phyloP scores from a whole-genome alignment of 2,888 invertebrate genomes.

The Metopia argyrocephala region DNA sequence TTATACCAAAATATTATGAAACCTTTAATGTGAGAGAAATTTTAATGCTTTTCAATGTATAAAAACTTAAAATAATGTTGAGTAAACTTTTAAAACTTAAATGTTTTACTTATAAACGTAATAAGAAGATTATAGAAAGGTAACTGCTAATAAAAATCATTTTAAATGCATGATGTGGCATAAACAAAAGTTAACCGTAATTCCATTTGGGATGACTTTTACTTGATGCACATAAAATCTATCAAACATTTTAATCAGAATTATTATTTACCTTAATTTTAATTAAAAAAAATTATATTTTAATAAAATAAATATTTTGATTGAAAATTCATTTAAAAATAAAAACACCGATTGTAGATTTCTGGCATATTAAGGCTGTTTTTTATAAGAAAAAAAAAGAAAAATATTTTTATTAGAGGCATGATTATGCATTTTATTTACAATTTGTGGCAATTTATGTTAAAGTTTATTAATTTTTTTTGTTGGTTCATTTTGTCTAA shows the following conservation, averaged over 20 bases:
- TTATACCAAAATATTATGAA: too few species aligned
- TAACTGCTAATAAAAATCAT: too few species aligned
- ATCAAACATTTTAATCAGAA: too few species aligned
- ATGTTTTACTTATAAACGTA: too few species aligned
- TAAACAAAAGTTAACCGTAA: too few species aligned
- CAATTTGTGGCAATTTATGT: slow-evolving; percentile 48
- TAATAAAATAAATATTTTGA: not conserved
- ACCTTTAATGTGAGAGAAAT: too few species aligned
- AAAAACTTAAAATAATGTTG: too few species aligned
- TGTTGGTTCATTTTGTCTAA: slow-evolving; percentile 2
- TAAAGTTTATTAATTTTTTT: slow-evolving; percentile 28
- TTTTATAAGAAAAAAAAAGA: slow-evolving; percentile 6
- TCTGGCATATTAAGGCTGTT: slow-evolving; percentile 5
- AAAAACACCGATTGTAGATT: slow-evolving; percentile 5
- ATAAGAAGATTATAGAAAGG: too few species aligned
- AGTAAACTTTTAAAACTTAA: too few species aligned
- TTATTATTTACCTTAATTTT: not conserved
- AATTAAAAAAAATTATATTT: not conserved
- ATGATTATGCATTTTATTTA: slow-evolving; percentile 35
- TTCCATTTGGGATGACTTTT: not conserved
- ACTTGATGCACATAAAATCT: too few species aligned
- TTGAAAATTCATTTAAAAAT: not conserved
- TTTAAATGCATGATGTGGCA: too few species aligned
- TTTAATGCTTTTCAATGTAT: too few species aligned
- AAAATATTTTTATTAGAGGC: slow-evolving; percentile 14